phyloP scores from a whole-genome alignment of 2,888 invertebrate genomes.

The Drosophila bunnanda region DNA sequence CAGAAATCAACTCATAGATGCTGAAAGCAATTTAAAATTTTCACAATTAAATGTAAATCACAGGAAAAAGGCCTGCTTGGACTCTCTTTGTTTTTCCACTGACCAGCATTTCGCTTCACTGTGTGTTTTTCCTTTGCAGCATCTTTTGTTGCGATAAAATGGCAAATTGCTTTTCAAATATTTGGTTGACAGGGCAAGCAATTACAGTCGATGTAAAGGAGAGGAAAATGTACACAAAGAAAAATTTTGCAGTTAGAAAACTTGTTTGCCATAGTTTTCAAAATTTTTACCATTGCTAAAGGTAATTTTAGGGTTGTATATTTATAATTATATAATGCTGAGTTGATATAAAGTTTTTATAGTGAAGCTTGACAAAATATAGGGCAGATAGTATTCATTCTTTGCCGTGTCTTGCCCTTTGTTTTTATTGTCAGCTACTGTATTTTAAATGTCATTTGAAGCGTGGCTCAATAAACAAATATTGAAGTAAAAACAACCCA shows the following conservation, averaged over 20 bases:
- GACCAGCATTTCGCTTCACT: conserved; percentile 1
- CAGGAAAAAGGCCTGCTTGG: conserved; percentile 4
- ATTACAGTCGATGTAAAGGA: conserved; percentile 51
- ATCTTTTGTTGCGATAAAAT: conserved; percentile 50
- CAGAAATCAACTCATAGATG: neutral
- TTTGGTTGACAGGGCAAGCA: conserved; percentile 73
- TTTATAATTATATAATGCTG: no score
- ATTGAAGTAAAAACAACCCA: conserved; percentile 51
- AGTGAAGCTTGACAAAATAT: no score
- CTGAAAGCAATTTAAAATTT: neutral
- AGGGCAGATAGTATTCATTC: no score
- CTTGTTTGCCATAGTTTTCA: neutral
- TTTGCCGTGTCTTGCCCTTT: neutral
- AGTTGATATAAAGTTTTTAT: no score
- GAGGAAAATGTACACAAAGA: conserved; percentile 1
- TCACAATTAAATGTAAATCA: conserved; percentile 29
- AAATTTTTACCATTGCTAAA: no score
- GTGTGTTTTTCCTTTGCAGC: conserved; percentile 14
- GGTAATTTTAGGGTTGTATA: no score
- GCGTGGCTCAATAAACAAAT: conserved; percentile 74
- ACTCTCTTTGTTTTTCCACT: neutral
- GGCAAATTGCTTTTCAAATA: conserved; percentile 61
- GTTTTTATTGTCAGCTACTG: conserved; percentile 28
- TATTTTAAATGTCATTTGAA: conserved; percentile 56
- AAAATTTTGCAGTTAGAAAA: neutral